These are phyloP conservation scores for Henricia sp. DNA, from an alignment of 53 echinoderm and acorn worm species.

Conservation along the genomic window DNA sequence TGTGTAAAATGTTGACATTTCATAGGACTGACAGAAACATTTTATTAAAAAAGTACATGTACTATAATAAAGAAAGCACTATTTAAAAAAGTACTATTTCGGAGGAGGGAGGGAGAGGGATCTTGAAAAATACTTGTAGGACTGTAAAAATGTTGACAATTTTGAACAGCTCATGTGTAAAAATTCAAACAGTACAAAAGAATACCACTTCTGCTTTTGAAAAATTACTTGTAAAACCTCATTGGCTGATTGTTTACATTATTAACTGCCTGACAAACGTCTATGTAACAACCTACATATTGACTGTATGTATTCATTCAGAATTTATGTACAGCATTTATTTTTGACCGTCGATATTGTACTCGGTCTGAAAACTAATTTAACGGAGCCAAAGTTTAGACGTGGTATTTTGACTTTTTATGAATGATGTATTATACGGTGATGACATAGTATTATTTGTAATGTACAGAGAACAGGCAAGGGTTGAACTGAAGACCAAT, in stretches of 20 bases:
- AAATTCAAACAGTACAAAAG: constrained; percentile 3
- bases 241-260: constrained; percentile 27
- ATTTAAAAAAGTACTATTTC: no score
- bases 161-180: not conserved
- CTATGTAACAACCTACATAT: constrained; percentile 2
- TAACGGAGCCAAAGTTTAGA: constrained; percentile 18
- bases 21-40: no score
- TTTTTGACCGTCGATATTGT: not conserved
- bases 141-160: no score
- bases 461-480: constrained; percentile 20
- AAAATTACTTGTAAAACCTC: constrained; percentile 40
- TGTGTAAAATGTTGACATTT: not conserved
- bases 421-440: not conserved
- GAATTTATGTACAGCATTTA: not conserved
- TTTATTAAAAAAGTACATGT: no score
- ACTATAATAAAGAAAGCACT: no score
- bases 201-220: constrained; percentile 30
- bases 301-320: not conserved
- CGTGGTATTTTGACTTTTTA: constrained; percentile 29
- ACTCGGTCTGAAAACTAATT: not conserved
- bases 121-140: not conserved
- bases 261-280: not conserved
- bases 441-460: not conserved
- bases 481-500: constrained; percentile 48
- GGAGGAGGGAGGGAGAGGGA: not conserved